These are phyloP conservation scores for Scaptomyza graminum DNA, from an alignment of 1,140 invertebrate species.

Conservation along the genomic window DNA sequence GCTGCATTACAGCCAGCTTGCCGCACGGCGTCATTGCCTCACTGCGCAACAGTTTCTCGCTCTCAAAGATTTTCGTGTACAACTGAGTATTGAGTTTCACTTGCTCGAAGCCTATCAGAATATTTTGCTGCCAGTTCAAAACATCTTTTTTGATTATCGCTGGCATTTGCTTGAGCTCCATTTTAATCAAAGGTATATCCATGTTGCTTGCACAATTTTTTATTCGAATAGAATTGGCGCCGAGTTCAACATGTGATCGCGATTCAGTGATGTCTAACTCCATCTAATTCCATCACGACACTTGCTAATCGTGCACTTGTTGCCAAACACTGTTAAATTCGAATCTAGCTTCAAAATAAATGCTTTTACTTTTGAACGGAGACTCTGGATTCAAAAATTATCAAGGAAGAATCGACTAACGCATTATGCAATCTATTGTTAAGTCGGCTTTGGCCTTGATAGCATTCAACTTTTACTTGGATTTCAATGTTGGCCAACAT, in stretches of 20 bases:
- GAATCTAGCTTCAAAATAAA: no score
- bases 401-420: no score
- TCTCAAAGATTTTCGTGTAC: neutral
- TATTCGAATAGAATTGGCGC: neutral
- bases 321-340: no score
- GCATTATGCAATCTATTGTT: no score
- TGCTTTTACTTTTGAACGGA: no score
- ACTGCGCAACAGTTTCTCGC: slow-evolving; percentile 2
- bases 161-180: slow-evolving; percentile 14
- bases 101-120: neutral
- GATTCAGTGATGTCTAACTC: neutral
- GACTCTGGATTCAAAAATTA: no score
- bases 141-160: neutral
- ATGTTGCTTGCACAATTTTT: neutral
- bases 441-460: no score
- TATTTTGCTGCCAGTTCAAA: neutral
- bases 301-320: no score
- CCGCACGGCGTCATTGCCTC: neutral
- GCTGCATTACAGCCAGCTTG: neutral
- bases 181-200: neutral
- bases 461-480: no score
- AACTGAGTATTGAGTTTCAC: slow-evolving; percentile 4
- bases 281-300: neutral
- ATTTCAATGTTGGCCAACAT: no score
- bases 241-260: neutral